phyloP scores from a whole-genome alignment of 2,797 vertebrate genomes.

The Micrastur ruficollis region DNA sequence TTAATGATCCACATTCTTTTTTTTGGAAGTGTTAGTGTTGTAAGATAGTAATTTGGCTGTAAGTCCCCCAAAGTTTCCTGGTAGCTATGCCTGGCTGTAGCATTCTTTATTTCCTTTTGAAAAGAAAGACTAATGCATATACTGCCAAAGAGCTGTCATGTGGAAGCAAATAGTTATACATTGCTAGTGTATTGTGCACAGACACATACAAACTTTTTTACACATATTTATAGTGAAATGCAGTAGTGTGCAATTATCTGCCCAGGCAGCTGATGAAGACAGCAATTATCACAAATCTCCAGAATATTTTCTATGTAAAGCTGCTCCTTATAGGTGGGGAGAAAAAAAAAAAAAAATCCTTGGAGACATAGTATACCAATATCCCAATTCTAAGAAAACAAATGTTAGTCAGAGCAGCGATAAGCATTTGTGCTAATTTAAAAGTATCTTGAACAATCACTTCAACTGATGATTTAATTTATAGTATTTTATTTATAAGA shows the following conservation, averaged over 20 bases:
- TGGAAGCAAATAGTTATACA: background rate
- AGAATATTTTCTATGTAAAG: background rate
- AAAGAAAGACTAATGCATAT: background rate
- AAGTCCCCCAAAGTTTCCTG: background rate
- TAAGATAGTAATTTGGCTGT: background rate
- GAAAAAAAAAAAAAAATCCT: background rate
- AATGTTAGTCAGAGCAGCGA: background rate
- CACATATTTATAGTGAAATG: background rate
- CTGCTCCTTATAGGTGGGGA: background rate
- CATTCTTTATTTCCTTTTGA: background rate
- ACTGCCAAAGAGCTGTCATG: background rate
- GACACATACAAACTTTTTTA: background rate
- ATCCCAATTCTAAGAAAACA: background rate
- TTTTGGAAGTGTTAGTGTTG: background rate
- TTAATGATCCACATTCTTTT: fast-evolving
- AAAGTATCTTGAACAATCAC: background rate
- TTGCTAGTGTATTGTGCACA: background rate
- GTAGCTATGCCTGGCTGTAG: background rate
- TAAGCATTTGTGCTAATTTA: background rate
- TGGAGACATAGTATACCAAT: background rate
- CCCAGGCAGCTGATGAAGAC: background rate
- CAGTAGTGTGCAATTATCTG: background rate
- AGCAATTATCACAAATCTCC: background rate
- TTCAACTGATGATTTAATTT: background rate
- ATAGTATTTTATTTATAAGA: background rate